Evolutionary conservation across 2,113 vertebrate genomes (phyloP).

Genomic region (Probosciger aterrimus): DNA sequence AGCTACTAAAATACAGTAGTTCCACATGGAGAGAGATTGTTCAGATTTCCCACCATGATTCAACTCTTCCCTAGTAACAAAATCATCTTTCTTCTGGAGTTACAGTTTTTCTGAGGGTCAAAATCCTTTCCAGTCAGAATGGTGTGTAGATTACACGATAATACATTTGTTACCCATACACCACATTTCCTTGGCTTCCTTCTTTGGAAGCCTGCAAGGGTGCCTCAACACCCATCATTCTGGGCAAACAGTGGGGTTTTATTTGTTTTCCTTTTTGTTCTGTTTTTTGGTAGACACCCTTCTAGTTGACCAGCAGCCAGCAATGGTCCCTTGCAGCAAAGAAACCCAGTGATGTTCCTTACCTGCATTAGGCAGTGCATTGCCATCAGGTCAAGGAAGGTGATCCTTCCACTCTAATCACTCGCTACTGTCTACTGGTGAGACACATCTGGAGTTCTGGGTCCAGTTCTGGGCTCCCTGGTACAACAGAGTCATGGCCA

Average conservation of each 20-base stretch:
- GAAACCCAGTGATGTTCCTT: not conserved
- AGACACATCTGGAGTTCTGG: not conserved
- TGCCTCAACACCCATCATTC: not conserved
- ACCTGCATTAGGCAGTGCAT: not conserved
- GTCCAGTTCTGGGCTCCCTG: not conserved
- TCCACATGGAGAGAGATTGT: not conserved
- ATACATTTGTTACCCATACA: not conserved
- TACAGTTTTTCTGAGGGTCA: not conserved
- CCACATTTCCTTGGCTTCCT: not conserved
- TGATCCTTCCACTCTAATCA: not conserved
- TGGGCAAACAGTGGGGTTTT: not conserved
- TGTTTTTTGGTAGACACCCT: not conserved
- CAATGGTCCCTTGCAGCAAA: not conserved
- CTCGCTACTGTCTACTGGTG: not conserved
- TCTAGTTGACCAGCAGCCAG: not conserved
- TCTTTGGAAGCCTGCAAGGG: not conserved
- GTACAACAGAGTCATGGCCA: not conserved
- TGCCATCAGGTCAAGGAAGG: accelerated
- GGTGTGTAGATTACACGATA: not conserved
- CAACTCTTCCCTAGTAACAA: not conserved
- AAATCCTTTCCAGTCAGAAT: not conserved
- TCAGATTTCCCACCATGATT: not conserved
- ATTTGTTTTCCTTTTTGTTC: not conserved
- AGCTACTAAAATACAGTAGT: not conserved
- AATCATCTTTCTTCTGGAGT: not conserved